phyloP scores from a whole-genome alignment of 2,888 invertebrate genomes.

The Pomacea canaliculata region DNA sequence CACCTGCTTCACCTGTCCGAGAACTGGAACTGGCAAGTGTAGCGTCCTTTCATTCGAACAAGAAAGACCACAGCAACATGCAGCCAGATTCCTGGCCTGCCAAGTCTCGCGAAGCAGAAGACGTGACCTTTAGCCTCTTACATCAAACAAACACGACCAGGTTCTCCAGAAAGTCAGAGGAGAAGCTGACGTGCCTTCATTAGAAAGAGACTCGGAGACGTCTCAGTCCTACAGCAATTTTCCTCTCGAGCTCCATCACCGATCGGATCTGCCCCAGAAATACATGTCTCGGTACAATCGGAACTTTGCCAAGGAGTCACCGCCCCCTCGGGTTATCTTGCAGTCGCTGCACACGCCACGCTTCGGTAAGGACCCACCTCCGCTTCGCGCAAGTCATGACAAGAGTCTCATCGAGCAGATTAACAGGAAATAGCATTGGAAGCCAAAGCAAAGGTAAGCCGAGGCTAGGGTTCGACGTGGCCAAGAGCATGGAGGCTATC shows the following conservation, averaged over 20 bases:
- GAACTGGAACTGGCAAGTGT: background rate
- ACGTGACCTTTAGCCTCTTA: constrained; percentile 9
- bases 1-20: constrained; percentile 36
- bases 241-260: constrained; percentile 17
- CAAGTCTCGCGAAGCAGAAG: constrained; percentile 32
- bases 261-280: constrained; percentile 31
- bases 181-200: constrained; percentile 32
- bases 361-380: constrained; percentile 28
- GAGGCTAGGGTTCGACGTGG: constrained; percentile 2
- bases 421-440: constrained; percentile 20
- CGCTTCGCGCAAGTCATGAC: constrained; percentile 50
- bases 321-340: constrained; percentile 55
- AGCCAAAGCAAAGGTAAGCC: background rate
- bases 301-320: constrained; percentile 46
- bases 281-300: constrained; percentile 42
- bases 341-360: constrained; percentile 39
- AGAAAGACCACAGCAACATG: constrained; percentile 8
- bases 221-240: background rate
- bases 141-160: constrained; percentile 30
- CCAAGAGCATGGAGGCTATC: constrained; percentile 28
- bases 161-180: constrained; percentile 30
- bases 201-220: background rate
- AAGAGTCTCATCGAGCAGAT: constrained; percentile 43
- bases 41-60: background rate
- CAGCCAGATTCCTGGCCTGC: constrained; percentile 15